Evolutionary conservation across 2,888 invertebrate species (phyloP), one percentile per base, ranked within the genome.

Genomic region (Aspidiotus rigidus): DNA sequence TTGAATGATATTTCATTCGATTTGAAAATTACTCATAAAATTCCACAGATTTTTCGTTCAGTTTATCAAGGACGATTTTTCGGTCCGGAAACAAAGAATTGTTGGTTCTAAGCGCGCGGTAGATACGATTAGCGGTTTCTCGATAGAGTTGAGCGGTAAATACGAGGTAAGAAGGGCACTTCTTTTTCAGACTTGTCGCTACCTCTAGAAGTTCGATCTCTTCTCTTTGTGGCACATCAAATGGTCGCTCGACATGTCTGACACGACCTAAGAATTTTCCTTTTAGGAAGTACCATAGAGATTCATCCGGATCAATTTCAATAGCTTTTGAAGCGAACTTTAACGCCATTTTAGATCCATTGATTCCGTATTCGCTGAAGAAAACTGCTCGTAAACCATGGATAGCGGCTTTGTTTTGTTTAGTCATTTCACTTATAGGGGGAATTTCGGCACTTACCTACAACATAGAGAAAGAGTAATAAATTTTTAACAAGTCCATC

Each of bases 291-390:
- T 10, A 40, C 67, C 67, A 67, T 9, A 59, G 60, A 1, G 67
- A 39, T 49, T 60, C 49, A 10, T 17, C 16, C 9, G 60, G 49
- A 15, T 67, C 67, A 5, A 59, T 67, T 49, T 67, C 59, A 3
- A 39, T 60, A 1, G 67, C 60, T 39, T 67, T 59, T 15, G 41
- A 28, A 8, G 67, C 67, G 11, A 44, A 39, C 17, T 67, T 41
- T 0, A 60, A 1, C 0, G 49, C 59, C 40, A 60, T 28, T 39
- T 59, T 67, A 28, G 57, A 49, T 1, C 67, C 67, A 15, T 39
- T 60, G 2, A 67, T 13, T 11, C 67, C 67, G 40, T 67, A 67
- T 28, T 67, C 67, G n/a, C 42, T 54, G 62, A 11, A 69, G 10
- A 69, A 16, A 39, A 41, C 41, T 0, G 55, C 42, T n/a, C 69